Conservation (phyloP, 2,888 invertebrate species). For the Torymus auratus region DNA sequence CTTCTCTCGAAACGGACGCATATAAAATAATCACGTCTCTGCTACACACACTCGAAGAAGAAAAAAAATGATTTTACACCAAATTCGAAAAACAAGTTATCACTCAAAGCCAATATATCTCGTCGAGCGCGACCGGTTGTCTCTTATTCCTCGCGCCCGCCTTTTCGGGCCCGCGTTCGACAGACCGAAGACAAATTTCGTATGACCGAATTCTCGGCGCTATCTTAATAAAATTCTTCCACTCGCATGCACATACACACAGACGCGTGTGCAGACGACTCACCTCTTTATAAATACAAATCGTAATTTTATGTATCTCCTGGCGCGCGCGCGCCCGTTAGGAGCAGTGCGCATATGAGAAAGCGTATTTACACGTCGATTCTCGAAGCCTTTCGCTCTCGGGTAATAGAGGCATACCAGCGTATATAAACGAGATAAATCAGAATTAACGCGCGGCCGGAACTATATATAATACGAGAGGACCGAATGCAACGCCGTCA, state of each 20-base stretch:
- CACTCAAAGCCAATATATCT: not conserved
- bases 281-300: conserved; percentile 46
- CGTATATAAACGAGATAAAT: conserved; percentile 45
- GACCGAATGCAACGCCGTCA: conserved; percentile 27
- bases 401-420: conserved; percentile 41
- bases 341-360: not conserved
- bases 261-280: no score
- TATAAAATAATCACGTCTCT: no score
- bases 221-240: conserved; percentile 35
- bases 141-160: not conserved
- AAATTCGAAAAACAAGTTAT: conserved; percentile 15
- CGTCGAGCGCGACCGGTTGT: not conserved
- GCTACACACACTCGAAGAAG: not conserved
- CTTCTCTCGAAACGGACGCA: no score
- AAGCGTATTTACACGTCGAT: conserved; percentile 22
- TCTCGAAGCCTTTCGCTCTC: not conserved
- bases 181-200: conserved; percentile 9
- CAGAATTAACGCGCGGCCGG: conserved; percentile 49
- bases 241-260: not conserved
- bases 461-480: conserved; percentile 1
- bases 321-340: conserved; percentile 3
- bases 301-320: conserved; percentile 54
- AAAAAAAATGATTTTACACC: not conserved
- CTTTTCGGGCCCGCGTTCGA: not conserved
- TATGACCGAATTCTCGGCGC: not conserved